These are phyloP conservation scores for Paratilapia polleni DNA, from an alignment of 2,113 vertebrate genomes.

Conservation along the genomic window DNA sequence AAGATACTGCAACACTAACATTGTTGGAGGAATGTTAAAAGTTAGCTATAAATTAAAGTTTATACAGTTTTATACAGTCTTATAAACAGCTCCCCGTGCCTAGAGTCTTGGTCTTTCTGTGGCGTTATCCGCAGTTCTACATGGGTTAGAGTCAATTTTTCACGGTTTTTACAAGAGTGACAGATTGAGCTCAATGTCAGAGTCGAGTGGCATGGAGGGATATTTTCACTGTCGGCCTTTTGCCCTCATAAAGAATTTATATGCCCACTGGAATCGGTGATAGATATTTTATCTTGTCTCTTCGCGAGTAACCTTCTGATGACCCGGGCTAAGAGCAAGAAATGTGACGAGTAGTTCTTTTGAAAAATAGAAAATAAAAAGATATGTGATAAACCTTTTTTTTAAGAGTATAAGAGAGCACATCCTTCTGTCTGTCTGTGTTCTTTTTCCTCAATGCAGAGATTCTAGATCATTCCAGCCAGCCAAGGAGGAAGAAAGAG, in stretches of 20 bases:
- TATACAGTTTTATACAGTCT: not conserved
- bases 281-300: conserved; percentile 47
- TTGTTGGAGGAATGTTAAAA: conserved; percentile 12
- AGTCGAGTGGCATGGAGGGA: conserved; percentile 9
- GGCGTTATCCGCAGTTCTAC: not conserved
- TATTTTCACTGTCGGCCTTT: conserved; percentile 56
- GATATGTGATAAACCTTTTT: conserved; percentile 13
- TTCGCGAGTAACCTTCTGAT: conserved; percentile 29
- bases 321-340: conserved; percentile 13
- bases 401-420: conserved; percentile 11
- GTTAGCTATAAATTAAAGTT: not conserved
- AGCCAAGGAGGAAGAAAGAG: conserved; percentile 97
- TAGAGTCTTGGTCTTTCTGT: not conserved
- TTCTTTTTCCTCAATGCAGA: not conserved
- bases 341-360: conserved; percentile 9
- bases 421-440: not conserved
- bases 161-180: conserved; percentile 13
- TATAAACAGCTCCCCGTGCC: not conserved
- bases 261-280: conserved; percentile 39
- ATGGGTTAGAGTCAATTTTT: conserved; percentile 8
- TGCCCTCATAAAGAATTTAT: conserved; percentile 72
- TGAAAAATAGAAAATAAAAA: conserved; percentile 35
- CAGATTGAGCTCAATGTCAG: conserved; percentile 42
- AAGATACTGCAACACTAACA: conserved; percentile 4
- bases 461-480: conserved; percentile 91